phyloP scores from a whole-genome alignment of 2,113 vertebrate species.

The Nycticorax nycticorax region DNA sequence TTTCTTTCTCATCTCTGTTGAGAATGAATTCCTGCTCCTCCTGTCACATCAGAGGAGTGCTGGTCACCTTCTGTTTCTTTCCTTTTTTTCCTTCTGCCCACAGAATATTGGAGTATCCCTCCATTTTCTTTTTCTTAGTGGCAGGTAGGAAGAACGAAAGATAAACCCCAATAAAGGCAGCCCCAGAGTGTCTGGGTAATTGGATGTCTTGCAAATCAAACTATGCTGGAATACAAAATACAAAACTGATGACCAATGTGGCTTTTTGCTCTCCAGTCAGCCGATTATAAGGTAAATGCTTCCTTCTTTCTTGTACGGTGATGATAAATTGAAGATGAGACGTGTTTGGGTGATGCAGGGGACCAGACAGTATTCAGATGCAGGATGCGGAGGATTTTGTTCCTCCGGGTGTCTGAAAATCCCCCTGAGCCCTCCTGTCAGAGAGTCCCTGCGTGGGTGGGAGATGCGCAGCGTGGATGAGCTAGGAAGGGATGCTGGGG shows the following conservation, averaged over 20 bases:
- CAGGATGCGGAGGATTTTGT: not conserved
- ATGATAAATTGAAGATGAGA: not conserved
- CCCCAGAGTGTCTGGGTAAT: not conserved
- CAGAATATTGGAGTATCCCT: not conserved
- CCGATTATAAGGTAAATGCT: not conserved
- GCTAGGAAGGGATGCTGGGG: not conserved
- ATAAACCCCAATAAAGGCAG: not conserved
- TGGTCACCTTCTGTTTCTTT: not conserved
- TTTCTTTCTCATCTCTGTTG: not conserved
- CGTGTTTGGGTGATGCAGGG: not conserved
- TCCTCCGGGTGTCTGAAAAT: not conserved
- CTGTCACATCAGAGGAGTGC: not conserved
- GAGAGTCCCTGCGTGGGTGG: rapidly evolving
- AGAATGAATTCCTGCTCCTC: not conserved
- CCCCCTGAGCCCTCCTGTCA: not conserved
- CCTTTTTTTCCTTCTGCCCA: not conserved
- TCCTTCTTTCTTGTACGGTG: not conserved
- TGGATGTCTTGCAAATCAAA: not conserved
- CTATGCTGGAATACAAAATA: not conserved
- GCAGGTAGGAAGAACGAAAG: not conserved
- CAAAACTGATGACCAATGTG: not conserved
- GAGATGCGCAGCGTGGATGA: not conserved
- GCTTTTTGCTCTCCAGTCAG: not conserved
- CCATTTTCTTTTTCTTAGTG: not conserved
- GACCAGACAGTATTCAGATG: not conserved